These are phyloP conservation scores for Glandiceps talaboti DNA, from an alignment of 53 echinoderm and acorn worm species.

Conservation along the genomic window DNA sequence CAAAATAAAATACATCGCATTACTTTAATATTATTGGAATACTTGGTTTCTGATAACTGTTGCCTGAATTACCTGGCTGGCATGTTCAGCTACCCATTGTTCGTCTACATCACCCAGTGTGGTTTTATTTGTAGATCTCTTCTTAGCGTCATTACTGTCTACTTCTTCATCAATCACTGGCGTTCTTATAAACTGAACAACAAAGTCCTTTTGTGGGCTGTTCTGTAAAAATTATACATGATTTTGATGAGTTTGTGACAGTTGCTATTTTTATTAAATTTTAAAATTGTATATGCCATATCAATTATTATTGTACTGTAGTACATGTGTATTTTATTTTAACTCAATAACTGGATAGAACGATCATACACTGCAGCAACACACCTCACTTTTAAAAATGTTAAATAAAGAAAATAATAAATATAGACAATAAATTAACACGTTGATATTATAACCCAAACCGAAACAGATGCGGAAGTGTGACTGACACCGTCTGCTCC, in stretches of 20 bases:
- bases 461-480: no score
- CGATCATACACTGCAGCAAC: no score
- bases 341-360: no score
- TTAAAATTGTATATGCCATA: no score
- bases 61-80: constrained; percentile 55
- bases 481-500: no score
- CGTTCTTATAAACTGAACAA: constrained; percentile 60
- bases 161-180: constrained; percentile 50
- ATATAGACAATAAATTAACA: no score
- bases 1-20: neutral
- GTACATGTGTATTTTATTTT: no score
- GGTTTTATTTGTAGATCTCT: neutral
- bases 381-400: no score
- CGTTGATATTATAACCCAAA: no score
- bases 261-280: no score
- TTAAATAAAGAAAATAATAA: neutral
- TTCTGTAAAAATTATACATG: constrained; percentile 22
- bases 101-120: constrained; percentile 35
- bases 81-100: constrained; percentile 89
- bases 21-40: neutral
- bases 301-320: no score
- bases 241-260: neutral
- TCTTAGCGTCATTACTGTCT: constrained; percentile 18
- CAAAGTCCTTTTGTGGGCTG: constrained; percentile 71
- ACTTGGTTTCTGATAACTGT: neutral